Percentiles rank a stretch among this genome's conserved stretches.
Conservation (phyloP, 2,113 vertebrate species). For the Orientallactaga bullata region DNA sequence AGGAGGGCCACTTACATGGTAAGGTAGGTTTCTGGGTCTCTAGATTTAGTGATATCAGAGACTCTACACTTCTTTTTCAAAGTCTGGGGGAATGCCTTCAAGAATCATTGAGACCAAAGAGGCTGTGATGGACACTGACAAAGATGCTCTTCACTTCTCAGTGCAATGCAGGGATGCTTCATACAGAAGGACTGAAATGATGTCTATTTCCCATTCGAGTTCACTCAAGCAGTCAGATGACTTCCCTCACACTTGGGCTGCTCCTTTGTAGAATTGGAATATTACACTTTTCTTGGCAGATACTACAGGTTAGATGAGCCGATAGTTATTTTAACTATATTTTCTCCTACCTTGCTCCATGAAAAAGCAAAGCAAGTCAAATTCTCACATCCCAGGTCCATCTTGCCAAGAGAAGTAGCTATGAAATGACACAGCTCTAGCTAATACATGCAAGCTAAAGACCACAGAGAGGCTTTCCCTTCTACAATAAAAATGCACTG, state of each 20-base stretch:
- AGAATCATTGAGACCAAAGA: neutral
- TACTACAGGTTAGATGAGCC: conserved; percentile 3
- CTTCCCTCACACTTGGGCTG: conserved; percentile 17
- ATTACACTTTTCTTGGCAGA: conserved; percentile 14
- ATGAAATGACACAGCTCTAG: neutral
- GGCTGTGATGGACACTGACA: neutral
- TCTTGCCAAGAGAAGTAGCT: neutral
- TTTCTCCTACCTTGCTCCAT: conserved; percentile 11
- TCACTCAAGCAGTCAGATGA: neutral
- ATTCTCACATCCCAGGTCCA: neutral
- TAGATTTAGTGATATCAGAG: neutral
- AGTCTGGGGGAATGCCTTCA: neutral
- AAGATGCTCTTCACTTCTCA: neutral
- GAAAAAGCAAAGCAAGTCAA: neutral
- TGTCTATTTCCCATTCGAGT: neutral
- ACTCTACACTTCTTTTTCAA: neutral
- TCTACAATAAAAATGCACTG: neutral
- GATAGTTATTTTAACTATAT: neutral
- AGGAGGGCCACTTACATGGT: neutral
- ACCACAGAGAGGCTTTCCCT: neutral
- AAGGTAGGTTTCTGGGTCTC: neutral
- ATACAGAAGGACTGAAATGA: neutral
- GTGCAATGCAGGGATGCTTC: neutral
- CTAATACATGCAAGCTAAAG: neutral
- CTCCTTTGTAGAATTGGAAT: neutral